Conservation (phyloP, 64 coral and sea anemone genomes). For the Trachythela sp. region DNA sequence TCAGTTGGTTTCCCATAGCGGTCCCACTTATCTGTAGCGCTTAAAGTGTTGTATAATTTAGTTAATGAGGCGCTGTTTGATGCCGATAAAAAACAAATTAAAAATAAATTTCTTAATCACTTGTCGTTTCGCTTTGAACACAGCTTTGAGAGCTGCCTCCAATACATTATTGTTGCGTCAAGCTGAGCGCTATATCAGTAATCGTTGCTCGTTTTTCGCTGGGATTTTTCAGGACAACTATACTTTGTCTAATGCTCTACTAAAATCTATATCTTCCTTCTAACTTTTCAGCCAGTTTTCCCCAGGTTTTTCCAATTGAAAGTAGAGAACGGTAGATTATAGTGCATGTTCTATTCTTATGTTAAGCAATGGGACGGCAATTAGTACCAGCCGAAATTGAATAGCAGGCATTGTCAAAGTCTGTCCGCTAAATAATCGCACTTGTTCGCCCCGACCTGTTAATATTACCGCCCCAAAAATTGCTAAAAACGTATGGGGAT, state of each 20-base stretch:
- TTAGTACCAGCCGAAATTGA: not conserved
- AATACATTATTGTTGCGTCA: not conserved
- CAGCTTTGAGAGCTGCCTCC: not conserved
- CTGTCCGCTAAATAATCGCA: not conserved
- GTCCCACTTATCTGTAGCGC: not conserved
- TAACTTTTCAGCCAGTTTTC: not conserved
- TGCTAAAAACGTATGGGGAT: not conserved
- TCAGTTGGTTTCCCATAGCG: not conserved
- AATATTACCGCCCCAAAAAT: not conserved
- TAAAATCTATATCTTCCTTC: too few relatives aligned
- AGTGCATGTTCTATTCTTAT: not conserved
- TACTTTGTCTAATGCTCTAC: too few relatives aligned
- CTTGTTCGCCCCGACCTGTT: not conserved
- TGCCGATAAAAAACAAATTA: conserved; percentile 14
- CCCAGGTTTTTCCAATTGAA: not conserved
- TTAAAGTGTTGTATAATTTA: not conserved
- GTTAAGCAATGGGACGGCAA: not conserved
- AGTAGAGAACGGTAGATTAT: not conserved
- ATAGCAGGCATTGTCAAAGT: not conserved
- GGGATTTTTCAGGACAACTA: too few relatives aligned
- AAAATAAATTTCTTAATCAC: not conserved
- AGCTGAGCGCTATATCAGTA: not conserved
- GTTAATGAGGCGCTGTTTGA: not conserved
- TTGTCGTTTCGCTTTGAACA: not conserved
- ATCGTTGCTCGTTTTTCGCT: too few relatives aligned